A percentile compares a stretch with the other conserved stretches of the same genome.
phyloP scores from a whole-genome alignment of 2,888 invertebrate genomes.

The Synergus laeviventris region DNA sequence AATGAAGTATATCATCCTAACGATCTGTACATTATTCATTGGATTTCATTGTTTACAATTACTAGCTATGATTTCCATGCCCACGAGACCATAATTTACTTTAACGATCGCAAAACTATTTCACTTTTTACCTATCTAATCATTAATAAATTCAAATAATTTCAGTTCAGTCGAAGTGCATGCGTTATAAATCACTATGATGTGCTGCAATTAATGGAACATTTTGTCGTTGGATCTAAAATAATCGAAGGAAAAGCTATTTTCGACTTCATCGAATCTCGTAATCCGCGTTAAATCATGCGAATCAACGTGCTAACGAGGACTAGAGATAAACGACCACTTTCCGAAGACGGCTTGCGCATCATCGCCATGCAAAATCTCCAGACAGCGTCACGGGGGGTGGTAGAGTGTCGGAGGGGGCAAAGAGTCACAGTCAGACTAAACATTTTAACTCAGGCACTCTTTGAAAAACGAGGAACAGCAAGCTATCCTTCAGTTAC shows the following conservation, averaged over 20 bases:
- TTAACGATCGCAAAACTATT: not conserved
- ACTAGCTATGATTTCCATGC: not conserved
- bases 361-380: constrained; percentile 44
- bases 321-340: constrained; percentile 51
- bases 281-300: constrained; percentile 37
- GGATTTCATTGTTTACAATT: no score
- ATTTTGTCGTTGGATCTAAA: constrained; percentile 21
- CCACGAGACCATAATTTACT: not conserved
- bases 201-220: constrained; percentile 24
- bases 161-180: not conserved
- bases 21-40: no score
- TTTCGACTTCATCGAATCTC: constrained; percentile 39
- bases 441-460: constrained; percentile 64
- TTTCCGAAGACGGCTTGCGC: constrained; percentile 35
- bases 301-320: constrained; percentile 36
- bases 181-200: not conserved
- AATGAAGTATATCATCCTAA: not conserved
- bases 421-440: constrained; percentile 59
- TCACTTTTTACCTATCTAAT: not conserved
- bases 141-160: not conserved
- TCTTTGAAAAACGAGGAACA: constrained; percentile 46
- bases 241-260: constrained; percentile 33
- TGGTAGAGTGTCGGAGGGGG: not conserved
- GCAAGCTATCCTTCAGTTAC: constrained; percentile 51
- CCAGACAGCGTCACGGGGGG: constrained; percentile 40